Evolutionary conservation across 2,797 vertebrate genomes (phyloP), one percentile per base, ranked within the genome.

Genomic region (Phylloscopus collybita): DNA sequence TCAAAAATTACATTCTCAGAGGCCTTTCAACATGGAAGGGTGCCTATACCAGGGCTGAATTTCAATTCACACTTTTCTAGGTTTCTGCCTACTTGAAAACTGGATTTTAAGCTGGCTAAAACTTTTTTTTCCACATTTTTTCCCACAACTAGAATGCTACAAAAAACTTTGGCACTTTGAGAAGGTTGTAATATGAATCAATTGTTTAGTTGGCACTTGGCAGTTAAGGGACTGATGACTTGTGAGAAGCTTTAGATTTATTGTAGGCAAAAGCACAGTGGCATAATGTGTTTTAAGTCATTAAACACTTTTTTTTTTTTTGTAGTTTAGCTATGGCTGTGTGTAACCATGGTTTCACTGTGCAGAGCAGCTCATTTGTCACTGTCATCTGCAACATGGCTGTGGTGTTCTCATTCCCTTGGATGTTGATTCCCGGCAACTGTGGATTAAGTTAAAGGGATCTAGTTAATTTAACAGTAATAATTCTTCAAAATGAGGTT

Each of bases 351-450:
- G 80, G 61, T 81, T 96, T 83, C 75, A 38, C 11, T 79, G 78
- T 93, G 72, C 92, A 84, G 84, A 93, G 40, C 72, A 79, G 47
- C 62, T 93, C 66, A 2, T 62, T 86, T 90, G 67, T 93, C 84
- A 64, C 73, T 93, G 61, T 60, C 65, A 27, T 38, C 54, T 72
- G n/a, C 71, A 79, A 5, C 1, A 2, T 15, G 59, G 49, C 91
- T 79, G 11, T 75, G 70, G 32, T 59, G 38, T 60, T 96, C 69
- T 88, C n/a, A 5, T 32, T 74, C 65, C 40, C 4, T 72, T 88
- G 81, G 51, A 50, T 81, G 56, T n/a, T 79, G 82, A 67, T 83
- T 86, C 85, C 66, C 91, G 70, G 82, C 69, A 84, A 50, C 76
- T 57, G n/a, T 88, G 89, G 44, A 56, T 84, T 79, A 75, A 70